A percentile compares a stretch with the other conserved stretches of the same genome.
Evolutionary conservation across 2,888 invertebrate species (phyloP).

Genomic region (Limnephilus auricula): DNA sequence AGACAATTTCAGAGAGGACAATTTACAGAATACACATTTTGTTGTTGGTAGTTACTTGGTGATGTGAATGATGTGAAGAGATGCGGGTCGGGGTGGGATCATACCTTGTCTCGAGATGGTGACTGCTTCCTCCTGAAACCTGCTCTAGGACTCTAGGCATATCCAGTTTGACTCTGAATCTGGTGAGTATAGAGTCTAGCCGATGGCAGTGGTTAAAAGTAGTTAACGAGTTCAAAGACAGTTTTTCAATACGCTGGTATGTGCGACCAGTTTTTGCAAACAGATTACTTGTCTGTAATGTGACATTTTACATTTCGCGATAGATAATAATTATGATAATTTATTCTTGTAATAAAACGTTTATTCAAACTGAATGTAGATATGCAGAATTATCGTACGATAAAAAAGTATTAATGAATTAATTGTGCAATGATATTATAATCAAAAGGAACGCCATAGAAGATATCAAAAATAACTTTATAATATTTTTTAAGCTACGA

Average conservation of each 20-base stretch:
- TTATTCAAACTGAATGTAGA: no score
- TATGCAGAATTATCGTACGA: no score
- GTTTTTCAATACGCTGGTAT: background rate
- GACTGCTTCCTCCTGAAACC: background rate
- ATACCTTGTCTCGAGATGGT: background rate
- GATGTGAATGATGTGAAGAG: background rate
- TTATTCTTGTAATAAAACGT: background rate
- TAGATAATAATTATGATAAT: background rate
- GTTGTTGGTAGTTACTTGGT: background rate
- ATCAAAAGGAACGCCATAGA: no score
- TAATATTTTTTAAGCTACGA: no score
- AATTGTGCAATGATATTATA: no score
- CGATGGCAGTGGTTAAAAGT: background rate
- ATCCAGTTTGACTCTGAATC: no score
- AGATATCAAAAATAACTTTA: no score
- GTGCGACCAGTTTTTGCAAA: background rate
- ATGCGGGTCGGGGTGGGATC: background rate
- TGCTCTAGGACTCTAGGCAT: background rate
- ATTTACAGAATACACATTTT: background rate
- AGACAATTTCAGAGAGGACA: background rate
- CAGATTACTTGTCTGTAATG: background rate
- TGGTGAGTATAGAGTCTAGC: background rate
- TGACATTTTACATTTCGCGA: background rate
- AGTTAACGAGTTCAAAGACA: constrained; percentile 7
- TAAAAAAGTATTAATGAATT: no score